Evolutionary conservation across 53 echinoderm and acorn worm species (phyloP).

Genomic region (Henricia sp.): DNA sequence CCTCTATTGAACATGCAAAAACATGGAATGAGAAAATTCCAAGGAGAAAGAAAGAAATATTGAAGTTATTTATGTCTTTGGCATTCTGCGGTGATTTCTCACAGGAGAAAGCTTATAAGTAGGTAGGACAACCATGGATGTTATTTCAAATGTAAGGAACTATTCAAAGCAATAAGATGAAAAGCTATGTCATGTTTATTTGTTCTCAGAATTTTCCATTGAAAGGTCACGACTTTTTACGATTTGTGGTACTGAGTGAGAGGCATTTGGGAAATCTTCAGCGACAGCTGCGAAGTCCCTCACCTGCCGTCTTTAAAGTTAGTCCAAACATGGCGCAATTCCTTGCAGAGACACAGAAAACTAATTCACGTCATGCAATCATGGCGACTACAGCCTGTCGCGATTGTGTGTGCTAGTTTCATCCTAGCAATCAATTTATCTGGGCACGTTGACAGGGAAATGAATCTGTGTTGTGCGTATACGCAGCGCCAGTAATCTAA

Average conservation of each 20-base stretch:
- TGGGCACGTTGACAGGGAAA: conserved; percentile 53
- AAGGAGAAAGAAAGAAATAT: no score
- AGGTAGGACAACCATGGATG: no score
- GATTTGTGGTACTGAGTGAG: background rate
- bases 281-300: background rate
- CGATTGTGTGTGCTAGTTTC: conserved; percentile 52
- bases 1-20: conserved; percentile 41
- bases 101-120: no score
- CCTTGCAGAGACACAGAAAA: conserved; percentile 55
- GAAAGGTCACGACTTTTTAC: background rate
- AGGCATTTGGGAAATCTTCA: conserved; percentile 3
- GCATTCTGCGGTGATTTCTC: no score
- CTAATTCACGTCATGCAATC: conserved; percentile 56
- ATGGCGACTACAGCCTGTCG: conserved; percentile 18
- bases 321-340: conserved; percentile 18
- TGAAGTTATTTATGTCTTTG: no score
- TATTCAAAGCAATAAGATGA: no score
- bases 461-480: conserved; percentile 55
- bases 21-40: no score
- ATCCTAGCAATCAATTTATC: conserved; percentile 57
- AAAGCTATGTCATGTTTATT: background rate
- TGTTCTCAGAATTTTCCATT: background rate
- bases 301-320: conserved; percentile 48
- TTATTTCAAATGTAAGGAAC: no score
- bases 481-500: conserved; percentile 38